Evolutionary conservation across 2,797 vertebrate species (phyloP), one percentile per base, ranked within the genome.

Genomic region (Ficedula albicollis): DNA sequence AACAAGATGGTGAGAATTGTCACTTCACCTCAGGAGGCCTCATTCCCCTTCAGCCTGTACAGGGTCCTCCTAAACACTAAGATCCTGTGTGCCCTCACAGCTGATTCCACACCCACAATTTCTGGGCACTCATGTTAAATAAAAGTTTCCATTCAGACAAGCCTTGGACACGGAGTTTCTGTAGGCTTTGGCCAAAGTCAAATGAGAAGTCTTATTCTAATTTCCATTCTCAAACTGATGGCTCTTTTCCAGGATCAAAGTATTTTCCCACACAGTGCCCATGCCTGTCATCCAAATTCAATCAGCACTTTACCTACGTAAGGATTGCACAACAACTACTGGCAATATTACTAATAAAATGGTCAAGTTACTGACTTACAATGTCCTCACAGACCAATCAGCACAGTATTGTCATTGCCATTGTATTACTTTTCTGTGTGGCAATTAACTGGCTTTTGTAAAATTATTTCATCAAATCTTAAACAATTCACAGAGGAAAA

Each of bases 231-330:
- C 34, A 52, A 87, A 86, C 12, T 26, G 59, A 84, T 90, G 89
- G 89, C 83, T 81, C n/a, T 82, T 79, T 67, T 78, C 93, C 91
- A 95, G 58, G 56, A 88, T 66, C 52, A 44, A 92, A 81, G 49
- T 60, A 89, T 82, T 89, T 89, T 97, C 87, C 91, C 89, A 96
- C 34, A 68, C 38, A 60, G 38, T 88, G 36, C 67, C 55, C 66
- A 46, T 56, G 51, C 27, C 70, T 89, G 87, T 73, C 75, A 91
- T 81, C 70, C 70, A 90, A 90, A 95, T 79, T 86, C 94, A 96
- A 74, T 87, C 87, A 93, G 82, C 48, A 60, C 46, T 87, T 87
- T 48, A 84, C 80, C 83, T 89, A 76, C 8, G 5, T 88, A 77
- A 82, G 27, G 56, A 67, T 20, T 80, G 19, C 74, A 95, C 15